Evolutionary conservation across 2,888 invertebrate genomes (phyloP).

Genomic region (Cerceris rybyensis): DNA sequence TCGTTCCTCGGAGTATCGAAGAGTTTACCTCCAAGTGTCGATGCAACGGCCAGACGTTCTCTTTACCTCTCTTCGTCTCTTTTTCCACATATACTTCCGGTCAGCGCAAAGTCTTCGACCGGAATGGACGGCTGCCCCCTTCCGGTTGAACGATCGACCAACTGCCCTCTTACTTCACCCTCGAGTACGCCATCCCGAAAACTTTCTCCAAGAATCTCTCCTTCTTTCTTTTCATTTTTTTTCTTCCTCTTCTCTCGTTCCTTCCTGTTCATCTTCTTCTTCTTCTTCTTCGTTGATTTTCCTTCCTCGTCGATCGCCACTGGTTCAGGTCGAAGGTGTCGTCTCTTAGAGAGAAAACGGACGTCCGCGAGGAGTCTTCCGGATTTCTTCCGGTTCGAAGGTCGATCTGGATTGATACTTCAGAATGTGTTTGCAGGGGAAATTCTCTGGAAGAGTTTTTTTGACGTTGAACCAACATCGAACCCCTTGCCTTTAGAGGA

Average conservation of each 20-base stretch:
- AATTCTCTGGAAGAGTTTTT: no score
- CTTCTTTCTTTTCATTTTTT: slow-evolving; percentile 20
- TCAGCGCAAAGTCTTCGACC: slow-evolving; percentile 51
- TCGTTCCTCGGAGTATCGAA: not conserved
- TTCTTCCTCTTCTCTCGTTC: slow-evolving; percentile 2
- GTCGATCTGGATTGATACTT: not conserved
- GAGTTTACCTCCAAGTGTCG: slow-evolving; percentile 1
- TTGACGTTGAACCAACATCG: no score
- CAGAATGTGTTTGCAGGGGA: no score
- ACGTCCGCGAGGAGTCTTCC: not conserved
- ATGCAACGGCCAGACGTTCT: not conserved
- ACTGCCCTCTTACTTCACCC: slow-evolving; percentile 67
- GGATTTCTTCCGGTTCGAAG: not conserved
- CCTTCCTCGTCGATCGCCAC: slow-evolving; percentile 17
- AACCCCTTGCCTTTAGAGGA: no score
- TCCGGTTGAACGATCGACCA: slow-evolving; percentile 69
- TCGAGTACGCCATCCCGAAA: slow-evolving; percentile 64
- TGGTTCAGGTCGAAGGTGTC: not conserved
- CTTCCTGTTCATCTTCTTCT: slow-evolving; percentile 14
- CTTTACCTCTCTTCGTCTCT: not conserved
- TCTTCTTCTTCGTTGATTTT: slow-evolving; percentile 11
- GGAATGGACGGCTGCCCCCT: slow-evolving; percentile 67
- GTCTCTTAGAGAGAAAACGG: not conserved
- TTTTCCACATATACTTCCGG: slow-evolving; percentile 35
- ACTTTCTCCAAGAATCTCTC: slow-evolving; percentile 46